Conservation (phyloP, 2,113 vertebrate genomes). For the Gambusia holbrooki region DNA sequence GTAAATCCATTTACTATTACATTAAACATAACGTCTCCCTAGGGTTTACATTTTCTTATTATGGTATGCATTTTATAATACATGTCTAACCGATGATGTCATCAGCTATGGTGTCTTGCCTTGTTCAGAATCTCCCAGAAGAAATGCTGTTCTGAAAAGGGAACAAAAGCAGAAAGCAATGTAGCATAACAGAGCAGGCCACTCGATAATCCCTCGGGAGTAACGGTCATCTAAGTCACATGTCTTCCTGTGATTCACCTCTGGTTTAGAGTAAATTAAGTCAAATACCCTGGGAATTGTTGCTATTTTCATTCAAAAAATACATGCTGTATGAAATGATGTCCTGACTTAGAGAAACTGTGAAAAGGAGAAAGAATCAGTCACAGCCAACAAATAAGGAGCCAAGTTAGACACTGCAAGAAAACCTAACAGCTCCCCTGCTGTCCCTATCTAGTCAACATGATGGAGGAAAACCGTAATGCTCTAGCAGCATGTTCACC, state of each 20-base stretch:
- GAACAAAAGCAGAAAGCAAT: constrained; percentile 43
- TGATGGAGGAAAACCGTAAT: constrained; percentile 52
- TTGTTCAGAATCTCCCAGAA: constrained; percentile 3
- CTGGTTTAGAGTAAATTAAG: constrained; percentile 14
- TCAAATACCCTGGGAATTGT: constrained; percentile 4
- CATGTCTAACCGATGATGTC: constrained; percentile 35
- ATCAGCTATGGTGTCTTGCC: constrained; percentile 16
- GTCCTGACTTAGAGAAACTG: neutral
- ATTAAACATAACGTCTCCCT: neutral
- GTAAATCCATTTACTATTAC: too few relatives aligned
- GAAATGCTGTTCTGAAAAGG: constrained; percentile 28
- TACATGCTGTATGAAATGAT: neutral
- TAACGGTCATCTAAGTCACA: constrained; percentile 46
- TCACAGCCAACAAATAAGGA: neutral
- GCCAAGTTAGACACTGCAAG: constrained; percentile 1
- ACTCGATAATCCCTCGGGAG: constrained; percentile 34
- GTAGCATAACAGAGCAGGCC: constrained; percentile 19
- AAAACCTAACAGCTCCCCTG: constrained; percentile 14
- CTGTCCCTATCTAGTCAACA: constrained; percentile 1
- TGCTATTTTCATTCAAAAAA: constrained; percentile 11
- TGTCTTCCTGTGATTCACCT: constrained; percentile 23
- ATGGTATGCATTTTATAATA: neutral
- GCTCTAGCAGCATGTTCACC: constrained; percentile 29
- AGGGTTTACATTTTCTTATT: constrained; percentile 8
- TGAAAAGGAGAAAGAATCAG: constrained; percentile 15